Base-by-base conservation (phyloP, 2,888 invertebrate genomes). In the Clostera curtula region DNA sequence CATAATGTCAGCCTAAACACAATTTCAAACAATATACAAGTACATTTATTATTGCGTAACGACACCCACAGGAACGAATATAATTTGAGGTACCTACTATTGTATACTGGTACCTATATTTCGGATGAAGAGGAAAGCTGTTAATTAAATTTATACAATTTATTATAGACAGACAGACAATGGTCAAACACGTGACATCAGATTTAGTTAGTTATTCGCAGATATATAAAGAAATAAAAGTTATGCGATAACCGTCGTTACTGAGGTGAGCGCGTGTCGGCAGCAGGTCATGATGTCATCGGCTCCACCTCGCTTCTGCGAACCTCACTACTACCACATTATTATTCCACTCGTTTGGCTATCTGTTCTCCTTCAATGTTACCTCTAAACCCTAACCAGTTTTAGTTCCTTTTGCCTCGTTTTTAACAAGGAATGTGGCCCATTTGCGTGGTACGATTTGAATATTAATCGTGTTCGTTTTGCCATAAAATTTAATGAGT, bases 301-400 rank as follows among this genome's bases (percentile, higher is more conserved):
- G 40, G 38, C 57, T 62, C 60, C 52, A 68, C 65, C 71, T 70
- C 58, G 52, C 51, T 80, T 82, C 77, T 66, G 67, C 72, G 79
- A 79, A 80, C 61, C 66, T 67, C 58, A 73, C 57, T 64, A 59
- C 61, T 49, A 49, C 58, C 54, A 48, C 58, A 68, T 77, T 77
- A 70, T 72, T 76, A 76, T 76, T 74, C 66, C 47, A 51, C 51
- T 60, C 56, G 56, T 52, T 60, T 47, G 43, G 58, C 60, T 66
- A 66, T 69, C 60, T 39, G 33, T 31, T 49, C 54, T 66, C 61
- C 57, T 65, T 67, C 51, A 44, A 50, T 53, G 43, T 68, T 56
- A 56, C 50, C 55, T 54, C 54, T 40, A 60, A 66, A 65, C 62
- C 49, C 48, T 54, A 68, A 76, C 72, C 71, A 56, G 75, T 77